Evolutionary conservation across 2,888 invertebrate species (phyloP), one percentile per base, ranked within the genome.

Genomic region (Malthinus seriepunctatus): DNA sequence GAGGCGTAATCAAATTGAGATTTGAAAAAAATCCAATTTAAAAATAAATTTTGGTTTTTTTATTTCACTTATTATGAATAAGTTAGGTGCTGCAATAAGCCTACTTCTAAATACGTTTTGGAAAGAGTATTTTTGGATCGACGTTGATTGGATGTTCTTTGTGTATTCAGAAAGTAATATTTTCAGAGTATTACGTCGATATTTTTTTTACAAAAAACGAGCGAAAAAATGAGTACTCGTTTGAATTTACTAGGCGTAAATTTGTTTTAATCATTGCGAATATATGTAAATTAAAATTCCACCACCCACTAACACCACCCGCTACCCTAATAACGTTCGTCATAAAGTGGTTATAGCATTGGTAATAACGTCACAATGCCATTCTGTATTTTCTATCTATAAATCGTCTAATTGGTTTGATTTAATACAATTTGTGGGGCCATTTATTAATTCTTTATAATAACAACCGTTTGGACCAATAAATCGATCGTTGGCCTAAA

Each of bases 241-340:
- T 15, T 15, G n/a, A 42, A 42, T 42, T 42, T 42, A 23, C 10
- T 42, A 9, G 8, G 11, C n/a, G 39, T 6, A 42, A 42, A 42
- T 42, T 42, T 42, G 39, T 15, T 42, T 42, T 42, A 15, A 23
- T 23, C 39, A n/a, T 42, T 23, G 23, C n/a, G 12, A 42, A 42
- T 15, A 42, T 42, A 42, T 42, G 15, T 23, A 42, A 42, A 42
- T 42, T 23, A 23, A 23, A 23, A 23, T 3, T 5, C 23, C 23
- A 23, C 23, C 23, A 23, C 23, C 23, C 23, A 23, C 23, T 5
- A 23, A 2, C 23, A 23, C 23, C 23, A 2, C 2, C 23, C 23
- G 23, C 23, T 5, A 2, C 23, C 3, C 23, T 5, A 23, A 23
- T 23, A 23, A 23, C 23, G 23, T 23, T 23, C 5, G 23, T 23